A percentile compares a stretch with the other conserved stretches of the same genome.
Conservation (phyloP, 1,140 invertebrate species). For the Heliconius hewitsoni region DNA sequence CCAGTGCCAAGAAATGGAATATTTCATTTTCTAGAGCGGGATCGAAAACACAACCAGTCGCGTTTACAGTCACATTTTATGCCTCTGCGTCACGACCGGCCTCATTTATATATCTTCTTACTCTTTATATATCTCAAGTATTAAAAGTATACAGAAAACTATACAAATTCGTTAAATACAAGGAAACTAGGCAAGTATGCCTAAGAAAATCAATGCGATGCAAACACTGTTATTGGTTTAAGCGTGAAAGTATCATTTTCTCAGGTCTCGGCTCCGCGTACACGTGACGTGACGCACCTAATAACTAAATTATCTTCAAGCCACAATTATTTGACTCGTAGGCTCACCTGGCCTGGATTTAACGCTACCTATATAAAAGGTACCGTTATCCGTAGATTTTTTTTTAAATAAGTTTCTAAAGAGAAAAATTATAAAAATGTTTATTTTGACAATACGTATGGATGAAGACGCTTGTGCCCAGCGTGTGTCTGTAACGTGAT, state of each 20-base stretch:
- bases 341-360: background rate
- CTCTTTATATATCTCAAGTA: background rate
- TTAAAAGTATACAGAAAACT: background rate
- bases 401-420: background rate
- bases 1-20: too few species aligned
- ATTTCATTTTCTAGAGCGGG: too few species aligned
- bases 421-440: too few species aligned
- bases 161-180: background rate
- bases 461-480: too few species aligned
- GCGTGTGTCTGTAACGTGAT: too few species aligned
- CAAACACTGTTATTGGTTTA: slow-evolving; percentile 14
- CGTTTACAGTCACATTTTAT: too few species aligned
- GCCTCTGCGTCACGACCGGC: too few species aligned
- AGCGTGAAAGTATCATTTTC: slow-evolving; percentile 12
- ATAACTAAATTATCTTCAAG: slow-evolving; percentile 18
- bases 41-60: too few species aligned
- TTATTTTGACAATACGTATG: too few species aligned
- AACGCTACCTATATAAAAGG: background rate
- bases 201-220: slow-evolving; percentile 12
- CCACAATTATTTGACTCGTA: slow-evolving; percentile 6
- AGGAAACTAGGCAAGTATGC: background rate
- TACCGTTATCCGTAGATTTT: background rate
- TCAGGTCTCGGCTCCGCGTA: background rate
- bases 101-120: too few species aligned
- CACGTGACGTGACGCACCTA: slow-evolving; percentile 4